phyloP scores from a whole-genome alignment of 1,140 invertebrate species.

The Tetramorium parvispinum region DNA sequence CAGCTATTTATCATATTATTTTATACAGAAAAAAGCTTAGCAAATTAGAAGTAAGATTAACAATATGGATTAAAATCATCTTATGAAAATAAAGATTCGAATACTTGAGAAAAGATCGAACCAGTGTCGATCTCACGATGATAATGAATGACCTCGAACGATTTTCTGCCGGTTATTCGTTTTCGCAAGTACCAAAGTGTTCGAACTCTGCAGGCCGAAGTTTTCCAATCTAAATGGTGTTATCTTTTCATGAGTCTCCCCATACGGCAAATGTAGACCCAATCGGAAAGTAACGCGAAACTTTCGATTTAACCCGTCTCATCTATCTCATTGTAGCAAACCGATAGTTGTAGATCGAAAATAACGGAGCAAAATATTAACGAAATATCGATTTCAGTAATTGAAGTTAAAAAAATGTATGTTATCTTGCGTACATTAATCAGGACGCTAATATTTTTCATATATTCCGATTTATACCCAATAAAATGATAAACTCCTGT shows the following conservation, averaged over 20 bases:
- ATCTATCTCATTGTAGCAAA: constrained; percentile 20
- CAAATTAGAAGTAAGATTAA: neutral
- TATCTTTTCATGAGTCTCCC: constrained; percentile 44
- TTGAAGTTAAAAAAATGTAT: neutral
- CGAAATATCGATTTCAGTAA: neutral
- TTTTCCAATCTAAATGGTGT: constrained; percentile 58
- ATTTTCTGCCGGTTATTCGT: constrained; percentile 28
- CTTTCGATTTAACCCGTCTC: constrained; percentile 31
- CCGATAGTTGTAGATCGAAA: constrained; percentile 22
- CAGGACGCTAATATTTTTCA: neutral
- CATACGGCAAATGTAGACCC: constrained; percentile 12
- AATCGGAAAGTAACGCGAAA: constrained; percentile 43
- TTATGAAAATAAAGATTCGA: neutral
- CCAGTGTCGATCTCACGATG: neutral
- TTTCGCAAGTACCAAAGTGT: neutral
- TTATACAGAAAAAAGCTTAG: neutral
- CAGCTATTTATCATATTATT: neutral
- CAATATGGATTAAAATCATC: neutral
- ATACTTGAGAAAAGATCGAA: constrained; percentile 4
- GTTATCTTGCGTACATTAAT: neutral
- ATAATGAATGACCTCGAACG: constrained; percentile 29
- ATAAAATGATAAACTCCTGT: neutral
- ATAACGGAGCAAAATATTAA: constrained; percentile 1
- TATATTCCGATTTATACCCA: neutral
- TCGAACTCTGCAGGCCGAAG: neutral